Evolutionary conservation across 2,113 vertebrate species (phyloP), one percentile per base, ranked within the genome.

Genomic region (Campylorhamphus procurvoides): DNA sequence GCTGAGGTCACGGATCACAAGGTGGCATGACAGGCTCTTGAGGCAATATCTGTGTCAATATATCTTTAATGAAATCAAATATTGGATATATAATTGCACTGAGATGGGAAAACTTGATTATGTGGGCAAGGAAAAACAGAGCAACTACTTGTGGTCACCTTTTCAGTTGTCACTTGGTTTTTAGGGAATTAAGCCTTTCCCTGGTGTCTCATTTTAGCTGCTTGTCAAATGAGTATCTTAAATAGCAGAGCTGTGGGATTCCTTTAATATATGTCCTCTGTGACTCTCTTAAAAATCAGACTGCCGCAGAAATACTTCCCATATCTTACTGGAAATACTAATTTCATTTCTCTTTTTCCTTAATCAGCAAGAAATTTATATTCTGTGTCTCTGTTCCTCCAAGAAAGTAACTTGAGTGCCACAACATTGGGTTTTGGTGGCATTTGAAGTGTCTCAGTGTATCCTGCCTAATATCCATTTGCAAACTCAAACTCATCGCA

Each of bases 181-280:
- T 58, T 12, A 59, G 22, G 13, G 12, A 76, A 44, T 62, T 27
- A 72, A 82, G 7, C 1, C 18, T 59, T 59, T 81, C 9, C 27
- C 1, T 15, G 37, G 23, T 1, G 5, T 60, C 53, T 88, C 3
- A 0, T 2, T 83, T 80, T 9, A 39, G 9, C 31, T 46, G 6
- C 12, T 15, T 82, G 82, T 64, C 33, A 53, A 74, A 79, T 72
- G 1, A 78, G 2, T 9, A 37, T 20, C 58, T 47, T 42, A 86
- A 82, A 56, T 15, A 69, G 18, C 6, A 60, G 40, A 78, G 13
- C 23, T 47, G 53, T n/a, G 23, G 19, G 22, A 60, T 60, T 88
- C 29, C 37, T 76, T 85, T 44, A 63, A 78, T 44, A 2, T n/a
- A 14, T 44, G 19, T 68, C 17, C 14, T 52, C 46, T 37, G 35